These are phyloP conservation scores for Neosilurus hyrtlii DNA, from an alignment of 2,797 vertebrate genomes.

Conservation along the genomic window DNA sequence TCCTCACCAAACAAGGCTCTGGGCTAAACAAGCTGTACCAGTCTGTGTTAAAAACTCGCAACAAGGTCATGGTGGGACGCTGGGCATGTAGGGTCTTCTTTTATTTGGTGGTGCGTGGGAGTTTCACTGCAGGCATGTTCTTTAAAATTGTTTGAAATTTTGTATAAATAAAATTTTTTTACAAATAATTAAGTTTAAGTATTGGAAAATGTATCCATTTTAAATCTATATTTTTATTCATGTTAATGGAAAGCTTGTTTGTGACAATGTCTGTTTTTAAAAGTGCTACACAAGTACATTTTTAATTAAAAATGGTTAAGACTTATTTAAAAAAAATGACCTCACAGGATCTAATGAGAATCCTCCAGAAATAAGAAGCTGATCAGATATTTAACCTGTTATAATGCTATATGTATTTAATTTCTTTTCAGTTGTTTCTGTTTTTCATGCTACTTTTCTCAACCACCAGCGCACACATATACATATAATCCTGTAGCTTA, in stretches of 20 bases:
- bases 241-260: no score
- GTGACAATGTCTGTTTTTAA: no score
- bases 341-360: neutral
- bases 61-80: neutral
- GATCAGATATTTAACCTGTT: neutral
- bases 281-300: no score
- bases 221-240: no score
- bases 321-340: neutral
- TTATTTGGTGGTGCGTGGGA: neutral
- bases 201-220: no score
- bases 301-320: no score
- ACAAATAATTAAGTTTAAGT: no score
- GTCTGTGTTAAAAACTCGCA: neutral
- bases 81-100: neutral
- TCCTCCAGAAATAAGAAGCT: neutral
- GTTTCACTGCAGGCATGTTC: no score
- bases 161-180: no score
- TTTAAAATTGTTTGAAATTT: no score
- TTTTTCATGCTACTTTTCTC: neutral
- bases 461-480: neutral
- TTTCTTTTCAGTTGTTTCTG: neutral
- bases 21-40: neutral
- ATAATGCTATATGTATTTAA: neutral
- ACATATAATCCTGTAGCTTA: neutral
- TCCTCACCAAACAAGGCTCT: constrained; percentile 1